Base-by-base conservation (phyloP, 2,113 vertebrate genomes). In the Onychorhynchus coronatus region DNA sequence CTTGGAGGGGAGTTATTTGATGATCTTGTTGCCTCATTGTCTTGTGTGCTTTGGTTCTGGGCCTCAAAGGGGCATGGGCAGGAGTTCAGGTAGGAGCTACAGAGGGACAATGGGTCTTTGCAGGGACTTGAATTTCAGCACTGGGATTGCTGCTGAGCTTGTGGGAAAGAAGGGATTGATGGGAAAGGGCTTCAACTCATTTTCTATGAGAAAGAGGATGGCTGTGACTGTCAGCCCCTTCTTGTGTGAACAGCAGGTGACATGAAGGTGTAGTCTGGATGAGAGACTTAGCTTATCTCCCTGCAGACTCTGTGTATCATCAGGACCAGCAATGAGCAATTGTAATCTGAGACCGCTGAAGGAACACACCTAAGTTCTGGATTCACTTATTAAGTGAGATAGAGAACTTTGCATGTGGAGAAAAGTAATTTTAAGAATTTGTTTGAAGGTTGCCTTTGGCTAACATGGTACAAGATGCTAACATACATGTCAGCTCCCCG, bases 401-500 rank as follows among this genome's bases (percentile, higher is more conserved):
- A 28, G 20, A 93, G 33, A 68, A 55, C n/a, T 82, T 72, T 78
- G 25, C 21, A 37, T 0, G 1, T 72, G 18, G 27, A 67, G 21
- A 65, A 89, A 81, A 52, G 35, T 37, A 0, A 4, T 71, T 79
- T 71, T 63, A 44, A 68, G 50, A 16, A 8, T 8, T 33, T 52
- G 3, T 82, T 85, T 47, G 35, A 59, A 65, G 39, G 21, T 25
- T 85, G 46, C 33, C 62, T 33, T 83, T 89, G 65, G 31, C 65
- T 89, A 75, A 50, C 14, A 3, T 41, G 47, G 24, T 44, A 23
- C 11, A 80, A 62, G n/a, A 46, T 2, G 0, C 9, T 39, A 41
- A 70, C 1, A 1, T 21, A 35, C 16, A 15, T 0, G 0, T 33
- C 2, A 3, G 12, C n/a, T 89, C 14, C 21, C 33, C 78, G 52